Conservation (phyloP, 2,113 vertebrate genomes). For the Phalacrocorax brasilianus region DNA sequence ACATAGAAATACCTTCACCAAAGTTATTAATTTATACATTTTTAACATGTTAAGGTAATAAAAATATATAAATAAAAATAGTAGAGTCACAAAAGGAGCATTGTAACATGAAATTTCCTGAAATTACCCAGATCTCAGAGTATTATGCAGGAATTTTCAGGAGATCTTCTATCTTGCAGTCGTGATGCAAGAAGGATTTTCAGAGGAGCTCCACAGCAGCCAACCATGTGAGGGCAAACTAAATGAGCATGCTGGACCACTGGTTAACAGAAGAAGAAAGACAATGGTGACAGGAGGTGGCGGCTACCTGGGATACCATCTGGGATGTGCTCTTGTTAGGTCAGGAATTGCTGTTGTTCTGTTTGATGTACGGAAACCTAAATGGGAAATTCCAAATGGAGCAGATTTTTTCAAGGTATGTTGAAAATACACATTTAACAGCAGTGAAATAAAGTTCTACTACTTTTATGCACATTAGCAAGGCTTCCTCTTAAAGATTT, state of each 20-base stretch:
- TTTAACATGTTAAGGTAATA: background rate
- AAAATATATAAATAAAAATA: background rate
- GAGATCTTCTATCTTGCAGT: background rate
- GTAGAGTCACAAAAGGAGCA: background rate
- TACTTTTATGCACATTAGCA: background rate
- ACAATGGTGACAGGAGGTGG: constrained; percentile 89
- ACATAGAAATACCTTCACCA: background rate
- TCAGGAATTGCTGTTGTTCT: constrained; percentile 82
- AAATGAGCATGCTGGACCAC: background rate
- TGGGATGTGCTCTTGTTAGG: constrained; percentile 80
- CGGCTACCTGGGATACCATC: constrained; percentile 89
- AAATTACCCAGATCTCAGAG: background rate
- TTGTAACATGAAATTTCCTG: background rate
- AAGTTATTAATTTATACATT: background rate
- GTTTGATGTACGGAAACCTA: constrained; percentile 80
- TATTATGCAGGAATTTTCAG: background rate
- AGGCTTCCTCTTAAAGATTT: background rate
- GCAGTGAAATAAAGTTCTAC: background rate
- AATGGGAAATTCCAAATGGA: constrained; percentile 77
- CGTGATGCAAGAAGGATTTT: constrained; percentile 58
- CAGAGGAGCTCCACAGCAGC: constrained; percentile 20
- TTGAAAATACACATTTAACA: background rate
- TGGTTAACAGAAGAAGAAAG: constrained; percentile 33
- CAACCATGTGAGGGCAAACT: background rate
- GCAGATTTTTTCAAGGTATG: constrained; percentile 83